These are phyloP conservation scores for Lytechinus pictus DNA, from an alignment of 35 echinoderm and acorn worm genomes.

Conservation along the genomic window DNA sequence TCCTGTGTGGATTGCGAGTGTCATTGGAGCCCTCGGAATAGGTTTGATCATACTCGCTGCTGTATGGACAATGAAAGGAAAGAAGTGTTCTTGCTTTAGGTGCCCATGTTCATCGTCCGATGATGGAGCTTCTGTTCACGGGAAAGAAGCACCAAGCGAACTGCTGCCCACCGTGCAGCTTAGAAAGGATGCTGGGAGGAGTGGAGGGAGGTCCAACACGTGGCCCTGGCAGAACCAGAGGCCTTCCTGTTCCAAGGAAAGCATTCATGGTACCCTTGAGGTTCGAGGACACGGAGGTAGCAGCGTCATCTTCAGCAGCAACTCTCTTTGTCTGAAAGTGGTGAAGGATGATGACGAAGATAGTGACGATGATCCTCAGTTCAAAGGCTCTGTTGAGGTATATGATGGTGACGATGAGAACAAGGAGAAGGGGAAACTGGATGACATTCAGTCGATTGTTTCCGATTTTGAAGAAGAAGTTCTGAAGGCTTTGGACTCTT, in stretches of 20 bases:
- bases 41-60: background rate
- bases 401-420: background rate
- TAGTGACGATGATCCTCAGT: background rate
- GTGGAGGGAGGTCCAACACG: slow-evolving; percentile 20
- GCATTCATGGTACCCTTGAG: background rate
- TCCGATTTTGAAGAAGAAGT: slow-evolving; percentile 24
- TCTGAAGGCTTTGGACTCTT: background rate
- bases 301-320: slow-evolving; percentile 36
- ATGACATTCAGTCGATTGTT: background rate
- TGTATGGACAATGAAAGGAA: background rate
- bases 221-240: background rate
- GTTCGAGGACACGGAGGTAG: background rate
- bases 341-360: slow-evolving; percentile 14
- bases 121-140: background rate
- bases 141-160: background rate
- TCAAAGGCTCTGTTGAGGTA: background rate
- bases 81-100: background rate
- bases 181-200: background rate
- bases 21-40: background rate
- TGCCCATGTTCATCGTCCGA: background rate
- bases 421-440: background rate
- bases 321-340: background rate
- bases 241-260: background rate
- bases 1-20: background rate
- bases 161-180: background rate